Percentiles rank a stretch among this genome's conserved stretches.
phyloP scores from a whole-genome alignment of 1,140 invertebrate genomes.

The Drosophila prosaltans region DNA sequence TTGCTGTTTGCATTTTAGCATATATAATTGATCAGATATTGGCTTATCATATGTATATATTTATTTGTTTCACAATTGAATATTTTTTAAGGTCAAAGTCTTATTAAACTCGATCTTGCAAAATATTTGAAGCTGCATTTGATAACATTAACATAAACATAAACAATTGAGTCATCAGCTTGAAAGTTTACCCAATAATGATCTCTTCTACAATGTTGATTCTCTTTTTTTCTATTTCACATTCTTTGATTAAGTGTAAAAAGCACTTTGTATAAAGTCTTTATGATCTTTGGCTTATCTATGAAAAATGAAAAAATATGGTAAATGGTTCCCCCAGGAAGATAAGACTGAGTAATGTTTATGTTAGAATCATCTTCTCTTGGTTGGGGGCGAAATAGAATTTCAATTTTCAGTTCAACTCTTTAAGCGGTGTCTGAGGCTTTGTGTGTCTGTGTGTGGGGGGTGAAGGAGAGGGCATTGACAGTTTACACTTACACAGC shows the following conservation, averaged over 20 bases:
- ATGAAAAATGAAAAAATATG: background rate
- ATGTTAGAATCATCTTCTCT: background rate
- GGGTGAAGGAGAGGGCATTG: conserved; percentile 32
- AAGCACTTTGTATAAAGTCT: conserved; percentile 4
- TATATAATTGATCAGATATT: too few relatives aligned
- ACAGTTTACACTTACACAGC: conserved; percentile 51
- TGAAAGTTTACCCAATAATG: background rate
- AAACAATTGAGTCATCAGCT: background rate
- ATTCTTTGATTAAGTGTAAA: conserved; percentile 9
- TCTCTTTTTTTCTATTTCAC: background rate
- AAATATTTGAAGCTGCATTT: background rate
- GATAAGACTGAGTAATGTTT: conserved; percentile 8
- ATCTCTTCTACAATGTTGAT: background rate
- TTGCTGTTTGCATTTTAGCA: too few relatives aligned
- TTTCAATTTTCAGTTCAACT: conserved; percentile 13
- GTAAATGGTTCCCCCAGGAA: conserved; percentile 5
- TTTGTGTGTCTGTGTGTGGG: background rate
- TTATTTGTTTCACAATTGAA: too few relatives aligned
- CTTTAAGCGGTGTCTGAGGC: background rate
- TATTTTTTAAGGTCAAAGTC: too few relatives aligned
- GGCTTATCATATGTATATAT: too few relatives aligned
- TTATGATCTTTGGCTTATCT: conserved; percentile 8
- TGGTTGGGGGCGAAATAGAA: conserved; percentile 8
- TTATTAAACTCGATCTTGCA: background rate
- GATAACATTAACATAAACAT: background rate